Conservation (phyloP, 1,140 invertebrate species). For the Halesus radiatus region DNA sequence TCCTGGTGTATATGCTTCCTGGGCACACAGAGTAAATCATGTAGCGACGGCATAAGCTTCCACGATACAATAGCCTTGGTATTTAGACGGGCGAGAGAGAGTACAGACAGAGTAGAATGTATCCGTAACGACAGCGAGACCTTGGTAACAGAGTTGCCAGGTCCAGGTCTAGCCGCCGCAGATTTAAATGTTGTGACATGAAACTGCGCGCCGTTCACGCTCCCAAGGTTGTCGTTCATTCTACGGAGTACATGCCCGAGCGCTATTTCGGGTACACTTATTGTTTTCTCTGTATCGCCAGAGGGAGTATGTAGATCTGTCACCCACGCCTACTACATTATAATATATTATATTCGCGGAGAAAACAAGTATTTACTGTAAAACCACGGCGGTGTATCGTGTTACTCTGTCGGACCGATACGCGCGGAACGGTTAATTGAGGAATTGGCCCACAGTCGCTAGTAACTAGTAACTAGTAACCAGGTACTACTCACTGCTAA, state of each 20-base stretch:
- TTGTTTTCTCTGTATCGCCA: slow-evolving; percentile 19
- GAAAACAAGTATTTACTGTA: neutral
- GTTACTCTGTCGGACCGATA: neutral
- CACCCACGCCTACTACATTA: slow-evolving; percentile 19
- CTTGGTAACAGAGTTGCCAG: slow-evolving; percentile 5
- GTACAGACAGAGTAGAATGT: neutral
- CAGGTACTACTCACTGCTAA: neutral
- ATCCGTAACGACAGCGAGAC: neutral
- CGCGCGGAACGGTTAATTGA: neutral
- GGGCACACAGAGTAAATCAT: neutral
- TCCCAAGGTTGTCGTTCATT: slow-evolving; percentile 30
- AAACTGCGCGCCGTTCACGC: slow-evolving; percentile 25
- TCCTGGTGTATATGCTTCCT: slow-evolving; percentile 13
- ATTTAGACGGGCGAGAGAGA: neutral
- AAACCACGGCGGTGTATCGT: neutral
- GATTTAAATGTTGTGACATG: slow-evolving; percentile 27
- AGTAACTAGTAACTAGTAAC: too few species aligned
- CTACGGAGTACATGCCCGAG: neutral
- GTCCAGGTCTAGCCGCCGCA: slow-evolving; percentile 12
- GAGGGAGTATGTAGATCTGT: slow-evolving; percentile 19
- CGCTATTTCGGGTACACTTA: slow-evolving; percentile 29
- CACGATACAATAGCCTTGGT: neutral
- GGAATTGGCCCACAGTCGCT: neutral
- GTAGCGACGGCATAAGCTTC: neutral
- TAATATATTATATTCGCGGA: neutral